These are phyloP conservation scores for Diorhabda elongata DNA, from an alignment of 1,140 invertebrate species.

Conservation along the genomic window DNA sequence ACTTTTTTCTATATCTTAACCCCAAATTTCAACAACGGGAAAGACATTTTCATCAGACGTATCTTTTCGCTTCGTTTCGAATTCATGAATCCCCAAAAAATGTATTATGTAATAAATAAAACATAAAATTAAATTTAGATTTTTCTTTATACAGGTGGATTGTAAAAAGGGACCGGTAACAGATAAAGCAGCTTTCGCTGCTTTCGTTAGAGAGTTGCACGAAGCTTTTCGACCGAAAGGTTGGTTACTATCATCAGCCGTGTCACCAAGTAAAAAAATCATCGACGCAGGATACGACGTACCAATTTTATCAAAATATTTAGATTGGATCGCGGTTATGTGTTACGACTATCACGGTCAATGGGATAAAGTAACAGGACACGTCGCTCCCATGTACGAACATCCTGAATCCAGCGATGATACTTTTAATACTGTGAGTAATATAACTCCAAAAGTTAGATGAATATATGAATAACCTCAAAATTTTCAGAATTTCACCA, in stretches of 20 bases:
- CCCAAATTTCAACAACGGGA: too few relatives aligned
- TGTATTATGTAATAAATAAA: too few relatives aligned
- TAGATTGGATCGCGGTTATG: slow-evolving; percentile 89
- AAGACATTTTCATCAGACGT: not conserved
- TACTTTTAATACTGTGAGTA: slow-evolving; percentile 68
- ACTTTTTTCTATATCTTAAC: too few relatives aligned
- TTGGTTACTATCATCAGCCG: slow-evolving; percentile 54
- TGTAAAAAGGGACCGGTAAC: slow-evolving; percentile 55
- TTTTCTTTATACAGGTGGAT: slow-evolving; percentile 47
- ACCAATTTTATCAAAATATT: slow-evolving; percentile 60
- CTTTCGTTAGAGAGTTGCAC: slow-evolving; percentile 54
- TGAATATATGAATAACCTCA: not conserved
- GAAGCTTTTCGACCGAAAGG: slow-evolving; percentile 53
- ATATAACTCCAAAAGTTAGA: not conserved
- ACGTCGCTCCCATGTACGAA: slow-evolving; percentile 77
- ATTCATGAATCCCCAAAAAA: not conserved
- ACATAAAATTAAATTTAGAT: not conserved
- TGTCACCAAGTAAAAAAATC: slow-evolving; percentile 55
- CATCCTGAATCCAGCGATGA: slow-evolving; percentile 67
- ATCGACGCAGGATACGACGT: slow-evolving; percentile 68
- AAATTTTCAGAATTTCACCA: slow-evolving; percentile 65
- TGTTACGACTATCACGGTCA: slow-evolving; percentile 86
- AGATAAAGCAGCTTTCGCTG: slow-evolving; percentile 55
- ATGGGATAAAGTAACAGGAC: slow-evolving; percentile 87
- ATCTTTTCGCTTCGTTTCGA: not conserved